Percentiles rank a stretch among this genome's conserved stretches.
Conservation (phyloP, 2,113 vertebrate genomes). For the Eubucco bourcierii region DNA sequence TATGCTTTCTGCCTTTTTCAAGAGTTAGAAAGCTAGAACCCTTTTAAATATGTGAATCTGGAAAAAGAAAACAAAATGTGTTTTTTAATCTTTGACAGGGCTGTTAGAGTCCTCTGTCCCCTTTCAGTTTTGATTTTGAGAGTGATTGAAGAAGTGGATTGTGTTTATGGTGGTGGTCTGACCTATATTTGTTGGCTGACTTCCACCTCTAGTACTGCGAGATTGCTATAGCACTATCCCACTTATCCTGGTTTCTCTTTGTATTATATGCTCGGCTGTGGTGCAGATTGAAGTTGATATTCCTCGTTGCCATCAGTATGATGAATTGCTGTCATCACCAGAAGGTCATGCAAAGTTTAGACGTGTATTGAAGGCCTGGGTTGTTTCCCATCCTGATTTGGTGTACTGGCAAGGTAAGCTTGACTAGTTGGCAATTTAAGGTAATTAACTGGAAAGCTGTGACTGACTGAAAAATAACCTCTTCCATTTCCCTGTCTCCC, state of each 20-base stretch:
- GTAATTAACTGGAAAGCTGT: neutral
- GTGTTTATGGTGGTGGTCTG: neutral
- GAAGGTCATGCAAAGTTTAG: slow-evolving; percentile 96
- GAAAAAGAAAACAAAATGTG: neutral
- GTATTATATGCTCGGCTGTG: neutral
- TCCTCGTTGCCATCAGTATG: slow-evolving; percentile 97
- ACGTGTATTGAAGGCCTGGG: slow-evolving; percentile 96
- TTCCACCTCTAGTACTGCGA: neutral
- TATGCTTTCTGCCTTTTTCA: neutral
- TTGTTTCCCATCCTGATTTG: slow-evolving; percentile 95
- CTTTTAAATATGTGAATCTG: neutral
- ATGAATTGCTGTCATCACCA: slow-evolving; percentile 93
- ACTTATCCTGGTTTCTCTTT: neutral
- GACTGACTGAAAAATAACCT: neutral
- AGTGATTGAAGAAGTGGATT: neutral
- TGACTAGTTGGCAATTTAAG: neutral
- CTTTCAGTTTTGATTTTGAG: neutral
- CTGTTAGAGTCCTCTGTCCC: neutral
- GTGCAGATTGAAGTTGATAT: slow-evolving; percentile 98
- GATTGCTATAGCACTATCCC: neutral
- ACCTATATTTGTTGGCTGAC: neutral
- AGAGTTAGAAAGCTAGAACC: neutral
- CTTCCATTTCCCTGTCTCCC: no score
- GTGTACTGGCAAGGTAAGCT: slow-evolving; percentile 97
- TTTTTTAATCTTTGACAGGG: neutral